A percentile compares a stretch with the other conserved stretches of the same genome.
phyloP scores from a whole-genome alignment of 1,140 invertebrate genomes.

The Adelges cooleyi region DNA sequence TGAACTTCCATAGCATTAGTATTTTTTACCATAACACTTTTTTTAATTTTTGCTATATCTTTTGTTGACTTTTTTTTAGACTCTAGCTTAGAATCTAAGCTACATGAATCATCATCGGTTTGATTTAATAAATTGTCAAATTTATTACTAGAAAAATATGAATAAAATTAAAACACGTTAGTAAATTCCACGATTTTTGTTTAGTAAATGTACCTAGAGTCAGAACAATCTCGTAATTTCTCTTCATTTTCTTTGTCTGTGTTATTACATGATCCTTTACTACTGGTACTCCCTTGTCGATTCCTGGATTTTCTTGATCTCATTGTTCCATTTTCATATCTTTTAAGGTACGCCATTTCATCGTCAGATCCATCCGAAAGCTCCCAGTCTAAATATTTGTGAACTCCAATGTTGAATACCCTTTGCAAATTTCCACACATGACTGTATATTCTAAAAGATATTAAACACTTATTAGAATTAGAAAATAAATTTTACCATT shows the following conservation, averaged over 20 bases:
- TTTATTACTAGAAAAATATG: neutral
- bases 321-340: conserved; percentile 35
- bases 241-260: conserved; percentile 35
- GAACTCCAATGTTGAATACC: conserved; percentile 63
- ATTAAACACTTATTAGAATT: conserved; percentile 23
- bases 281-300: conserved; percentile 34
- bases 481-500: neutral
- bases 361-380: conserved; percentile 65
- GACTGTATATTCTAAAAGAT: conserved; percentile 65
- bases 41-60: conserved; percentile 37
- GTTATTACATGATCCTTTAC: conserved; percentile 39
- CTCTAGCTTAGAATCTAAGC: conserved; percentile 31
- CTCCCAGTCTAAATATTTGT: conserved; percentile 64
- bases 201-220: neutral
- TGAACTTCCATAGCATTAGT: conserved; percentile 50
- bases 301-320: conserved; percentile 33
- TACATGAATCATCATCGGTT: conserved; percentile 28
- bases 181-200: neutral
- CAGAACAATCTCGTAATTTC: conserved; percentile 23
- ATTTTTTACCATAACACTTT: conserved; percentile 32
- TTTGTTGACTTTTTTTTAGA: conserved; percentile 38
- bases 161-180: neutral
- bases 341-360: conserved; percentile 35
- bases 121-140: conserved; percentile 13
- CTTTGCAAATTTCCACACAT: conserved; percentile 73